A percentile compares a stretch with the other conserved stretches of the same genome.
Conservation (phyloP, 2,797 vertebrate species). For the Discoglossus pictus region DNA sequence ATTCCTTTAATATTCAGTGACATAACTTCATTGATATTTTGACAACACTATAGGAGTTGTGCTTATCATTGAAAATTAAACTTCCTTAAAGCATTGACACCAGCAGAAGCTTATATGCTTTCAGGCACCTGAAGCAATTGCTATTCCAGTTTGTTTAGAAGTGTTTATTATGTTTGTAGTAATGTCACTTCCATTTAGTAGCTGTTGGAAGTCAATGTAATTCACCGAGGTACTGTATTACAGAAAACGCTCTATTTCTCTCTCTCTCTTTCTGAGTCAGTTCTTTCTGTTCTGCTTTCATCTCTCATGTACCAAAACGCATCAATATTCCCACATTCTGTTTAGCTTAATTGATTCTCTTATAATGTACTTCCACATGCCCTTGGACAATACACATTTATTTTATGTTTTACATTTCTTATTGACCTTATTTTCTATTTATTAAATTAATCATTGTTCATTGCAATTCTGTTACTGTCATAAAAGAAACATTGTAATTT, state of each 20-base stretch:
- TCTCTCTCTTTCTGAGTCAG: not conserved
- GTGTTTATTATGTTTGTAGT: conserved; percentile 81
- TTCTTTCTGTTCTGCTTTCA: not conserved
- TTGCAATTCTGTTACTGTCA: too few species aligned
- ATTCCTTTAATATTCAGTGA: conserved; percentile 78
- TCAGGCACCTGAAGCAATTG: conserved; percentile 71
- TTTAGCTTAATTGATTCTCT: too few species aligned
- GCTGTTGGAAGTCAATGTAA: conserved; percentile 65
- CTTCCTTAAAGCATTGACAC: conserved; percentile 76
- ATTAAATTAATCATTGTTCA: too few species aligned
- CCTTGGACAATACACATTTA: too few species aligned
- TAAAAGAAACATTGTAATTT: too few species aligned
- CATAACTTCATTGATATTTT: conserved; percentile 79
- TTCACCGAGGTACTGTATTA: conserved; percentile 66
- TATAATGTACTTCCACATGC: too few species aligned
- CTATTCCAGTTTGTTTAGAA: conserved; percentile 78
- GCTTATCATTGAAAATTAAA: conserved; percentile 82
- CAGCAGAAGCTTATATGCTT: conserved; percentile 76
- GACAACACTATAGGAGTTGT: conserved; percentile 74
- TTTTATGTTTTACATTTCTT: too few species aligned
- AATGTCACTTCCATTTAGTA: conserved; percentile 77
- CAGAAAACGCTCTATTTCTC: conserved; percentile 54
- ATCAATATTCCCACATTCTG: too few species aligned
- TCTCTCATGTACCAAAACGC: too few species aligned
- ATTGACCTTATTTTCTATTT: too few species aligned